Evolutionary conservation across 2,797 vertebrate species (phyloP).

Genomic region (Microcaecilia unicolor): DNA sequence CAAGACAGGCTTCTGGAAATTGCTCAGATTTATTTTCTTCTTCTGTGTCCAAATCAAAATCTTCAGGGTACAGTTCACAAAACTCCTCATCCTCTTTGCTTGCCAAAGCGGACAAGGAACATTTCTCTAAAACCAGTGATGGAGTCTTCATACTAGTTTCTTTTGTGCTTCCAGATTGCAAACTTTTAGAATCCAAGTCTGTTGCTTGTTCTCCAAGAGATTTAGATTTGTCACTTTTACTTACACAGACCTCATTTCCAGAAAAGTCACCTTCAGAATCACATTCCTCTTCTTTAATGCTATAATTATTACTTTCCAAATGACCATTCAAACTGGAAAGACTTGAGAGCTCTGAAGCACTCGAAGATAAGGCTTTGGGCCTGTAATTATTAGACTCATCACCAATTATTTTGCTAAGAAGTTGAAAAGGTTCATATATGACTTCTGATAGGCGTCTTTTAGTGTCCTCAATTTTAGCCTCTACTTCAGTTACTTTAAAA

Average conservation of each 20-base stretch:
- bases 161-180: slow-evolving; percentile 43
- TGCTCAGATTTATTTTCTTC: slow-evolving; percentile 52
- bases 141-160: slow-evolving; percentile 36
- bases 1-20: slow-evolving; percentile 15
- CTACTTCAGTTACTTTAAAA: slow-evolving; percentile 95
- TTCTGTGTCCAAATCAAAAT: slow-evolving; percentile 71
- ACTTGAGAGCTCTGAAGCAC: slow-evolving; percentile 81
- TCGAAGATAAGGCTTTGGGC: slow-evolving; percentile 82
- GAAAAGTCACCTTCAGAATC: slow-evolving; percentile 61
- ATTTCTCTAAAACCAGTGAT: slow-evolving; percentile 76
- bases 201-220: slow-evolving; percentile 26
- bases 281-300: slow-evolving; percentile 91
- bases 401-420: slow-evolving; percentile 92
- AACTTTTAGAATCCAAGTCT: slow-evolving; percentile 33
- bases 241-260: slow-evolving; percentile 28
- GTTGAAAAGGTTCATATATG: slow-evolving; percentile 87
- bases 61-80: slow-evolving; percentile 80
- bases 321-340: slow-evolving; percentile 66
- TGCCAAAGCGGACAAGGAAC: slow-evolving; percentile 71
- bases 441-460: slow-evolving; percentile 89
- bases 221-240: slow-evolving; percentile 19
- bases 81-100: slow-evolving; percentile 92
- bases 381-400: slow-evolving; percentile 79
- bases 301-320: slow-evolving; percentile 85
- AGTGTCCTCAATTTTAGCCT: slow-evolving; percentile 91